phyloP scores from a whole-genome alignment of 1,140 invertebrate genomes.

The Myzus persicae region DNA sequence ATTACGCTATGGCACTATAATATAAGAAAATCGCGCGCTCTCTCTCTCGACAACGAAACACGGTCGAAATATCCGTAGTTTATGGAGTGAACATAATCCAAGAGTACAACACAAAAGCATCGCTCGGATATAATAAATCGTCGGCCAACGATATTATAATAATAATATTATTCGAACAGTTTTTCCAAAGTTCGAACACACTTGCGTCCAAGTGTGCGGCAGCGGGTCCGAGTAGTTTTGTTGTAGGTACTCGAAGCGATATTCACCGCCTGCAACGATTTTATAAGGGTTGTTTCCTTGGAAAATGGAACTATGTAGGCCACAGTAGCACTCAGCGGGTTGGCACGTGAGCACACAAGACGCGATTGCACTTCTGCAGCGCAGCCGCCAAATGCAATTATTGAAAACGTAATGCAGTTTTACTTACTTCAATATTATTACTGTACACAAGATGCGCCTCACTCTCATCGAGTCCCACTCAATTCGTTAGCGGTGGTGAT shows the following conservation, averaged over 20 bases:
- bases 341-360: neutral
- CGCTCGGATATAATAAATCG: neutral
- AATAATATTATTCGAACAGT: neutral
- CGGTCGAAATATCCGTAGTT: neutral
- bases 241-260: neutral
- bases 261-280: too few species aligned
- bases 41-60: neutral
- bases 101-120: neutral
- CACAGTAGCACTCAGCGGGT: neutral
- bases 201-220: neutral
- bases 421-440: neutral
- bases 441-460: neutral
- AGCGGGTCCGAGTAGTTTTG: neutral
- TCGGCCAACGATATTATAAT: neutral
- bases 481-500: neutral
- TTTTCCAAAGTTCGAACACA: neutral
- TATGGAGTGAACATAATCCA: slow-evolving; percentile 1
- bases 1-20: neutral
- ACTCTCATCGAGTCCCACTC: neutral
- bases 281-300: too few species aligned
- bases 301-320: too few species aligned
- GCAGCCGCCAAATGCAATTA: neutral
- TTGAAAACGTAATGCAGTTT: neutral
- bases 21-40: neutral
- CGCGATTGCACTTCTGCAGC: neutral